Evolutionary conservation across 2,797 vertebrate species (phyloP), one percentile per base, ranked within the genome.

Genomic region (Notolepis coatsorum): DNA sequence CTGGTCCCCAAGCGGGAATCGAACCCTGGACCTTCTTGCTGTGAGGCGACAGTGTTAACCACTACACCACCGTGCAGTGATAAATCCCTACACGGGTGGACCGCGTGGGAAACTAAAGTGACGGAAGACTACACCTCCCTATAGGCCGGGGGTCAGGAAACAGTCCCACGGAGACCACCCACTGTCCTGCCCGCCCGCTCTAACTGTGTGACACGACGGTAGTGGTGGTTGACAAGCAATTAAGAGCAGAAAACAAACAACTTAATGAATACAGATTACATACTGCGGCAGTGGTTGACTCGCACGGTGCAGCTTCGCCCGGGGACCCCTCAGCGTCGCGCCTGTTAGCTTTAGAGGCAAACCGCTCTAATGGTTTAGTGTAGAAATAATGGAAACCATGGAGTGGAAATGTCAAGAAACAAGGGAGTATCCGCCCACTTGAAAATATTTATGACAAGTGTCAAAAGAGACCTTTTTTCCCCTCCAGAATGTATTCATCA

Each of bases 141-240:
- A n/a, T n/a, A n/a, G n/a, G n/a, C n/a, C n/a, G n/a, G n/a, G 50
- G 18, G 62, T 18, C 9, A 48, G 55, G 42, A 23, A 51, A 51
- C 7, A 50, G 58, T 75, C 66, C 43, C n/a, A 37, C 5, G 12
- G 20, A 18, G 47, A 58, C 63, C 58, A 46, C 38, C 20, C 13
- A 28, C 8, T 6, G 48, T 33, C 48, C 18, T 50, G 30, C 30
- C 17, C 30, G 21, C 15, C 17, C 20, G 38, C 28, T 50, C 15
- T 18, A 7, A 17, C n/a, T 31, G 47, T 2, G 12, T 49, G 46
- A 24, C 12, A n/a, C 17, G n/a, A 39, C 37, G 4, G 15, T 39
- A 28, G n/a, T 30, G 15, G 37, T 4, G 37, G 37, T 3, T 38
- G 35, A 3, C 17, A n/a, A n/a, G n/a, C n/a, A n/a, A n/a, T n/a